These are phyloP conservation scores for Chrysina gloriosa DNA, from an alignment of 2,888 invertebrate genomes.

Conservation along the genomic window DNA sequence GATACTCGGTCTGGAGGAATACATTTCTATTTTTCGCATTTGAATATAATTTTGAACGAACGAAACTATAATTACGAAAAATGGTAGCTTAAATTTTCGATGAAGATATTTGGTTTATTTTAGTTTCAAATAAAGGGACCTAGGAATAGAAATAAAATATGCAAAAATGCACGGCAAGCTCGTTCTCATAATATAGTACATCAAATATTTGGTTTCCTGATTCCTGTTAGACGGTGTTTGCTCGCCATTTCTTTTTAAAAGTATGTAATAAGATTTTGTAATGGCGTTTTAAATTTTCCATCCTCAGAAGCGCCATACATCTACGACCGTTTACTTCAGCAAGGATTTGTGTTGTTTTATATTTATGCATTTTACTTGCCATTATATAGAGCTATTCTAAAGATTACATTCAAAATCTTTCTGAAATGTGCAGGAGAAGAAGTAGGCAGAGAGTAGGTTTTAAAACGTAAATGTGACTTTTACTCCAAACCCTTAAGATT, in stretches of 20 bases:
- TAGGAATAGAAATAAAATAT: conserved; percentile 4
- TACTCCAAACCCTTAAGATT: no score
- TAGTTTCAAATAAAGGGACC: conserved; percentile 1
- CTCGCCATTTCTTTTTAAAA: conserved; percentile 1
- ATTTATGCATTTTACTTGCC: no score
- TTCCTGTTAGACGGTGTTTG: conserved; percentile 24
- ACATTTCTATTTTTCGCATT: conserved; percentile 5
- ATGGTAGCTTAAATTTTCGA: not conserved
- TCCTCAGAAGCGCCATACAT: not conserved
- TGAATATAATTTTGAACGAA: not conserved
- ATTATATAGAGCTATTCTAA: no score
- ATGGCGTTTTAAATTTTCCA: conserved; percentile 9
- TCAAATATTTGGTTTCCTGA: conserved; percentile 30
- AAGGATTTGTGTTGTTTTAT: not conserved
- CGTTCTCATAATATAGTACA: conserved; percentile 22
- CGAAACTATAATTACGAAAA: conserved; percentile 3
- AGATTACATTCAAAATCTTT: not conserved
- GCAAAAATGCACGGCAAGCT: not conserved
- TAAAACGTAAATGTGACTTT: no score
- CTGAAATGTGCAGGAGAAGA: no score
- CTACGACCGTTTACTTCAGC: not conserved
- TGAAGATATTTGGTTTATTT: conserved; percentile 14
- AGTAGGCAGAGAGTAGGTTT: no score
- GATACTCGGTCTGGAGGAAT: not conserved
- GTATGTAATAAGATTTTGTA: conserved; percentile 27